Evolutionary conservation across 2,888 invertebrate species (phyloP).

Genomic region (Drosophila testacea): DNA sequence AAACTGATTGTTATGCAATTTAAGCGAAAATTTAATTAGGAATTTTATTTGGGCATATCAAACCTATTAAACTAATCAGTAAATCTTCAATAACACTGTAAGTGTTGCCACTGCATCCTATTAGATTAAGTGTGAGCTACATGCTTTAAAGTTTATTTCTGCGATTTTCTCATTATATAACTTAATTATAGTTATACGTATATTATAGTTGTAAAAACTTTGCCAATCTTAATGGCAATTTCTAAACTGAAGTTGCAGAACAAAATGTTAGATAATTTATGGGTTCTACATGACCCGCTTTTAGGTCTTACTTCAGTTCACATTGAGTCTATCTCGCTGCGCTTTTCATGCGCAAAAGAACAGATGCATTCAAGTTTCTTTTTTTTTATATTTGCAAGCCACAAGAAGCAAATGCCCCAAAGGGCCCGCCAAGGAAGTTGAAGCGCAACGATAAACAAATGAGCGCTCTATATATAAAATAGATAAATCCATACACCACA

Average conservation of each 20-base stretch:
- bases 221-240: conserved; percentile 5
- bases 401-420: conserved; percentile 37
- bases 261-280: conserved; percentile 42
- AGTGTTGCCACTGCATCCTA: too few species aligned
- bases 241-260: conserved; percentile 31
- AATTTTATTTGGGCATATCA: too few species aligned
- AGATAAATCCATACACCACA: conserved; percentile 50
- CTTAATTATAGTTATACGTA: too few species aligned
- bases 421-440: conserved; percentile 66
- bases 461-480: conserved; percentile 40
- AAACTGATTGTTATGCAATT: background rate
- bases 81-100: too few species aligned
- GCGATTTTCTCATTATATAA: too few species aligned
- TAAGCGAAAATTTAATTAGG: too few species aligned
- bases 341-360: conserved; percentile 18
- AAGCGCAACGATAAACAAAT: conserved; percentile 62
- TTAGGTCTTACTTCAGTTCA: conserved; percentile 52
- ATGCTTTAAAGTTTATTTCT: too few species aligned
- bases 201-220: background rate
- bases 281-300: conserved; percentile 36
- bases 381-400: conserved; percentile 41
- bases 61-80: too few species aligned
- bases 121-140: too few species aligned
- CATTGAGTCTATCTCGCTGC: conserved; percentile 39
- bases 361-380: conserved; percentile 17